A percentile compares a stretch with the other conserved stretches of the same genome.
These are phyloP conservation scores for Corvus cornix DNA, from an alignment of 2,113 vertebrate genomes.

Conservation along the genomic window DNA sequence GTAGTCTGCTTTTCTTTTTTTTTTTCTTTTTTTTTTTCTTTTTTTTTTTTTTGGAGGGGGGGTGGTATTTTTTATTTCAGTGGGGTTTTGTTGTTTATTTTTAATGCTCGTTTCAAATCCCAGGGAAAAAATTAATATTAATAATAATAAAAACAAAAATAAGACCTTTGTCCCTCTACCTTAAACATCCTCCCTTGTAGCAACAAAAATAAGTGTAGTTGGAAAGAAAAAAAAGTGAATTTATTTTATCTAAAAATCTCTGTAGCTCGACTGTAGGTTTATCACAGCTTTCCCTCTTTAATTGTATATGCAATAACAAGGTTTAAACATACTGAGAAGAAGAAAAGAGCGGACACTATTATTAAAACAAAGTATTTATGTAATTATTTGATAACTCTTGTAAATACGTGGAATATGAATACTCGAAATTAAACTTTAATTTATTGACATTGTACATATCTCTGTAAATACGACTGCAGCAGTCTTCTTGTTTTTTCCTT, in stretches of 20 bases:
- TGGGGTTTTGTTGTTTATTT: constrained; percentile 39
- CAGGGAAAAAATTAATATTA: constrained; percentile 28
- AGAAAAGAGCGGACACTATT: constrained; percentile 81
- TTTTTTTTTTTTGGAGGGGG: background rate
- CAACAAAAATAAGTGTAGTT: constrained; percentile 20
- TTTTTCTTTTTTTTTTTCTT: background rate
- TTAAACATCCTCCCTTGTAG: background rate
- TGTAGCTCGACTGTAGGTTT: constrained; percentile 61
- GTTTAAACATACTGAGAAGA: constrained; percentile 78
- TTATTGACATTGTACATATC: constrained; percentile 96
- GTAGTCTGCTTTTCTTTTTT: constrained; percentile 46
- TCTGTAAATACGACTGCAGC: constrained; percentile 86
- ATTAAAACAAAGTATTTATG: constrained; percentile 99
- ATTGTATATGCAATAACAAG: constrained; percentile 88
- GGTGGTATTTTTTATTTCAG: background rate
- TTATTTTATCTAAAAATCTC: constrained; percentile 66
- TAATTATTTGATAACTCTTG: constrained; percentile 99
- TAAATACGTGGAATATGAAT: constrained; percentile 96
- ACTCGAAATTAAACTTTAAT: constrained; percentile 96
- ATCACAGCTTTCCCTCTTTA: constrained; percentile 55
- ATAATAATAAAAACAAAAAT: constrained; percentile 22
- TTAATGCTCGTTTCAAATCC: constrained; percentile 65
- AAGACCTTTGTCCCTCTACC: background rate
- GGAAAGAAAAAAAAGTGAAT: constrained; percentile 36
- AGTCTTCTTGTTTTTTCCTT: constrained; percentile 73